Evolutionary conservation across 2,113 vertebrate genomes (phyloP), one percentile per base, ranked within the genome.

Genomic region (Malurus melanocephalus): DNA sequence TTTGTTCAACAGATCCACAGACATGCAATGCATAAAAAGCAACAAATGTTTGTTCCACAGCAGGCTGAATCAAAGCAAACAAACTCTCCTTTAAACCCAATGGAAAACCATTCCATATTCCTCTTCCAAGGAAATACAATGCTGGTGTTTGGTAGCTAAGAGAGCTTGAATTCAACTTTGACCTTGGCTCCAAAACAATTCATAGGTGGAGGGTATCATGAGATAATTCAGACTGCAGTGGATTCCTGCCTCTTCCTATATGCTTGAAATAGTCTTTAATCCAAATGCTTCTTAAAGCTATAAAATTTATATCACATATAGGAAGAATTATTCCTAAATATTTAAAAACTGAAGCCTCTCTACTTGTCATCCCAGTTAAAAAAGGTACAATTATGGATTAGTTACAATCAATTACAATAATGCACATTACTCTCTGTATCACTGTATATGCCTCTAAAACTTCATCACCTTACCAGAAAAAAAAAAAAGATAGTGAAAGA

Each of bases 331-430:
- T 48, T 78, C 57, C 49, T 35, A 78, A 9, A 17, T 51, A 49
- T 55, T 81, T 62, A 69, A 86, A 83, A 93, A 57, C 28, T 18
- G 12, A 83, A 87, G 59, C 22, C 28, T 28, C n/a, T 69, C 61
- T 40, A 38, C 8, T 65, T 90, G 38, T 49, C 59, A 92, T 83
- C 28, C 32, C 68, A 59, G 52, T 84, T 86, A 43, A 87, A 94
- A 94, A 87, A 88, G 32, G 55, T 65, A 60, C 66, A 74, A 80
- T 73, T 86, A 90, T 43, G 30, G 48, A 85, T 80, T 85, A 90
- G 76, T 92, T 88, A 90, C 33, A 87, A 80, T 27, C 55, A 79
- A 85, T 67, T 90, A 80, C 52, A 85, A 52, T 33, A 84, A 87
- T 28, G 48, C 55, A 66, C 69, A 72, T 73, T 78, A 81, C 19